Percentiles rank a stretch among this genome's conserved stretches.
These are phyloP conservation scores for Oligia latruncula DNA, from an alignment of 2,888 invertebrate genomes.

Conservation along the genomic window DNA sequence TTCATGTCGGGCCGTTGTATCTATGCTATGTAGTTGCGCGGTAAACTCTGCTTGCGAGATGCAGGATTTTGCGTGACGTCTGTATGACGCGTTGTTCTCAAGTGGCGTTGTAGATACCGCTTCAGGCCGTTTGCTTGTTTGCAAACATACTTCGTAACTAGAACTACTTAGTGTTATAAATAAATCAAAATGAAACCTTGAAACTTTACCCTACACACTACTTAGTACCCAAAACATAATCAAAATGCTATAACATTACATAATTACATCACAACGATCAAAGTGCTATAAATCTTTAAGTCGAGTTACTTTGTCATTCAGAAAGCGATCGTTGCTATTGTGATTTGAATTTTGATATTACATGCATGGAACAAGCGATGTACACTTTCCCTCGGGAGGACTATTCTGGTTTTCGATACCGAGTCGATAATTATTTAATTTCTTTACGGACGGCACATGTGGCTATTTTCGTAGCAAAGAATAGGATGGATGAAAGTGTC, in stretches of 20 bases:
- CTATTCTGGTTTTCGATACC: slow-evolving; percentile 75
- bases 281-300: slow-evolving; percentile 69
- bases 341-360: slow-evolving; percentile 82
- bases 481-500: not conserved
- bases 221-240: slow-evolving; percentile 49
- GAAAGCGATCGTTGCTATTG: slow-evolving; percentile 61
- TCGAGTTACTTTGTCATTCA: slow-evolving; percentile 47
- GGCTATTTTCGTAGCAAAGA: not conserved
- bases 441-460: too few species aligned
- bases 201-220: slow-evolving; percentile 34
- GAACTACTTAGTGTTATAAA: not conserved
- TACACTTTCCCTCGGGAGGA: slow-evolving; percentile 78
- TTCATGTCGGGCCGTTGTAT: too few species aligned
- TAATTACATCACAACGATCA: slow-evolving; percentile 58
- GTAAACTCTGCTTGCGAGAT: too few species aligned
- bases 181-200: slow-evolving; percentile 33
- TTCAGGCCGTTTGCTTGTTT: not conserved
- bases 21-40: too few species aligned
- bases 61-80: too few species aligned
- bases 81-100: too few species aligned
- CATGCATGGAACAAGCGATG: slow-evolving; percentile 55
- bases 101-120: too few species aligned
- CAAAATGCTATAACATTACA: slow-evolving; percentile 51
- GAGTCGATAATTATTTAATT: not conserved
- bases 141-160: not conserved